These are phyloP conservation scores for Nannobrachium achirus DNA, from an alignment of 2,113 vertebrate genomes.

Conservation along the genomic window DNA sequence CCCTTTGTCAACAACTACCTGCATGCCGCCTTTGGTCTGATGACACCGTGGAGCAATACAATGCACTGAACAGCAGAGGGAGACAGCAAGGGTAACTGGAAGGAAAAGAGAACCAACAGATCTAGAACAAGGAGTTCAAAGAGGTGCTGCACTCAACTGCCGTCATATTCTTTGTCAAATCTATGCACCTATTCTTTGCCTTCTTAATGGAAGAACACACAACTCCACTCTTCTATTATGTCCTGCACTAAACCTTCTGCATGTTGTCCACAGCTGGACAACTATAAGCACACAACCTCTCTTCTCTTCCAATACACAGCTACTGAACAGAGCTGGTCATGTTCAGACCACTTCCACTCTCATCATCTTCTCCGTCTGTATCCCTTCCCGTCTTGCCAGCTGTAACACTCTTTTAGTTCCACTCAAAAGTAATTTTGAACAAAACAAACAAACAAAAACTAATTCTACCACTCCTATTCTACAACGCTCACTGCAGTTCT, in stretches of 20 bases:
- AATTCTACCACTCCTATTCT: conserved; percentile 2
- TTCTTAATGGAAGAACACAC: conserved; percentile 5
- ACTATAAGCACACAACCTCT: neutral
- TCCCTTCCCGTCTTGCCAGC: conserved; percentile 2
- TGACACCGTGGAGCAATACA: conserved; percentile 43
- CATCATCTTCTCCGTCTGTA: neutral
- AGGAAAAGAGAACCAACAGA: conserved; percentile 14
- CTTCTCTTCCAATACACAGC: neutral
- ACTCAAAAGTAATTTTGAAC: neutral
- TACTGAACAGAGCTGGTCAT: neutral
- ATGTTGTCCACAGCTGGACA: neutral
- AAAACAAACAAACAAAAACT: neutral
- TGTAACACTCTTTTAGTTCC: neutral
- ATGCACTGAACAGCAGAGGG: conserved; percentile 35
- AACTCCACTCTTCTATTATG: conserved; percentile 2
- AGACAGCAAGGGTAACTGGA: conserved; percentile 36
- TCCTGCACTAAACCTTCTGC: neutral
- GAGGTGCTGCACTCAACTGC: conserved; percentile 49
- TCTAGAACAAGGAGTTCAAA: conserved; percentile 52
- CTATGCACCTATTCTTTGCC: neutral
- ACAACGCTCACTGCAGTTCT: conserved; percentile 40
- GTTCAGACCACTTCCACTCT: neutral
- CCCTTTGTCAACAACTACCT: conserved; percentile 15
- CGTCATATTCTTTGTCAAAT: conserved; percentile 27
- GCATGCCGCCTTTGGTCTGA: conserved; percentile 65